phyloP scores from a whole-genome alignment of 2,113 vertebrate genomes.

The Coptodon rendalli region DNA sequence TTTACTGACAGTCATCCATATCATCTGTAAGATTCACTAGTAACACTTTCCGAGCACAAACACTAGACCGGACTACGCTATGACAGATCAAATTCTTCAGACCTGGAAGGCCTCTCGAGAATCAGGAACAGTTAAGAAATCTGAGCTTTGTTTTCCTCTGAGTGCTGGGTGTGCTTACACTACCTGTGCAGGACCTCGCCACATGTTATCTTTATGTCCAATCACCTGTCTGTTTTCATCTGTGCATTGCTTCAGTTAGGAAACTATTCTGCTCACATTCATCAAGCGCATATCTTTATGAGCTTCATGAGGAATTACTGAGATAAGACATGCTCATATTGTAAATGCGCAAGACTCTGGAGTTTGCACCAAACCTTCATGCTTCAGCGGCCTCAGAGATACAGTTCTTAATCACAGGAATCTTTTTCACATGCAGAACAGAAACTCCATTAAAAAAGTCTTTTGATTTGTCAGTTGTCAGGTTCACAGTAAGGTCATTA shows the following conservation, averaged over 20 bases:
- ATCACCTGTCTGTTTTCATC: constrained; percentile 21
- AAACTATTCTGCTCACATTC: constrained; percentile 45
- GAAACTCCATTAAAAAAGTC: background rate
- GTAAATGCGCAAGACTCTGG: constrained; percentile 32
- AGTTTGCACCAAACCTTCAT: constrained; percentile 31
- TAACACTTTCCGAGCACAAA: background rate
- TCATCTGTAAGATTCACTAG: background rate
- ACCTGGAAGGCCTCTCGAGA: background rate
- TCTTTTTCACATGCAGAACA: background rate
- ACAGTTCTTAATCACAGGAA: constrained; percentile 13
- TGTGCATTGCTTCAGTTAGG: constrained; percentile 24
- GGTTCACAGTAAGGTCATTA: constrained; percentile 62
- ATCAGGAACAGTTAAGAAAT: constrained; percentile 30
- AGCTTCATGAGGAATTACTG: constrained; percentile 32
- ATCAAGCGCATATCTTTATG: constrained; percentile 47
- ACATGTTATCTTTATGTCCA: constrained; percentile 43
- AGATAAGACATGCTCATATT: constrained; percentile 44
- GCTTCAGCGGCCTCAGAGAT: background rate
- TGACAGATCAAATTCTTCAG: background rate
- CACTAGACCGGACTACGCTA: background rate
- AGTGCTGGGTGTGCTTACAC: constrained; percentile 33
- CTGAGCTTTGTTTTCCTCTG: constrained; percentile 42
- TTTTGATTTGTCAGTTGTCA: constrained; percentile 16
- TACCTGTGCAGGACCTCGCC: constrained; percentile 29
- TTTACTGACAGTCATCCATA: background rate